Evolutionary conservation across 2,888 invertebrate genomes (phyloP).

Genomic region (Campoplex capitator): DNA sequence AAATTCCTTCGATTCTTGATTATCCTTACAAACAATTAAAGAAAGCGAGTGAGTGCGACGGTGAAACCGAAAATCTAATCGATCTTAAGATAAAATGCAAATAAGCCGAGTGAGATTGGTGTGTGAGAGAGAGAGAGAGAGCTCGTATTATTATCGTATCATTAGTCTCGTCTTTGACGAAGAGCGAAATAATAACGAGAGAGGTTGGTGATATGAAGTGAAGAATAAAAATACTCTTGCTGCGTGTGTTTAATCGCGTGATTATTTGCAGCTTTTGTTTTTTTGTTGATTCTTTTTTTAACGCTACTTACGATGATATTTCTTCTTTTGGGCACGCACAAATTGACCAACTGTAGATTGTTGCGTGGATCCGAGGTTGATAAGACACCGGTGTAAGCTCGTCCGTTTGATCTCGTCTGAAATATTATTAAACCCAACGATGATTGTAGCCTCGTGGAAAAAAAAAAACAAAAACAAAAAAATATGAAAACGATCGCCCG

Average conservation of each 20-base stretch:
- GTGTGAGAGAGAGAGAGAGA: not conserved
- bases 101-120: conserved; percentile 42
- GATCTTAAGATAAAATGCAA: conserved; percentile 13
- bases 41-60: conserved; percentile 58
- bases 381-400: conserved; percentile 72
- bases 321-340: conserved; percentile 80
- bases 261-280: conserved; percentile 23
- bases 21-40: not conserved
- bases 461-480: conserved; percentile 26
- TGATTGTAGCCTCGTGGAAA: conserved; percentile 49
- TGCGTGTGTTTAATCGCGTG: conserved; percentile 42
- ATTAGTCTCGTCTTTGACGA: not conserved
- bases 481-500: not conserved
- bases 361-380: conserved; percentile 78
- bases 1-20: not conserved
- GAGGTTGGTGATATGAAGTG: conserved; percentile 44
- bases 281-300: conserved; percentile 24
- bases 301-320: conserved; percentile 80
- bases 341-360: conserved; percentile 81
- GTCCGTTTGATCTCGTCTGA: conserved; percentile 81
- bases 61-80: conserved; percentile 32
- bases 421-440: conserved; percentile 76
- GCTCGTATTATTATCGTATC: conserved; percentile 5
- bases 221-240: conserved; percentile 35
- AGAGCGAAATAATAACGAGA: conserved; percentile 15